Conservation (phyloP, 2,113 vertebrate genomes). For the Petaurus breviceps region DNA sequence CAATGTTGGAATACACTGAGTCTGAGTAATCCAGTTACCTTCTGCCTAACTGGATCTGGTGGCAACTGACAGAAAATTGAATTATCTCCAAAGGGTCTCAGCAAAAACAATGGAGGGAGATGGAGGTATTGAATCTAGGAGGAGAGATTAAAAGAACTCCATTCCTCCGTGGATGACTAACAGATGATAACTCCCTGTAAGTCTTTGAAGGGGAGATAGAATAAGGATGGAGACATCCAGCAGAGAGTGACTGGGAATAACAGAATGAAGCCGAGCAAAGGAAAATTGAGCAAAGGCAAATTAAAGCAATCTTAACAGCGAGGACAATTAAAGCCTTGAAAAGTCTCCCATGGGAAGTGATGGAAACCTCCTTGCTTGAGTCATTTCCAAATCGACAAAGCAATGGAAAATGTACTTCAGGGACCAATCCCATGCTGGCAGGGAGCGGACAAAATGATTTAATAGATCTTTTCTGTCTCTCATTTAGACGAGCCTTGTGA, state of each 20-base stretch:
- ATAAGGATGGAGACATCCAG: not conserved
- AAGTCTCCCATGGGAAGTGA: constrained; percentile 58
- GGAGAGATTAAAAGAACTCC: not conserved
- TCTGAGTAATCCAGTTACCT: constrained; percentile 1
- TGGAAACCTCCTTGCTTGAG: constrained; percentile 58
- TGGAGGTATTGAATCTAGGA: not conserved
- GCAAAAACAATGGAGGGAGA: not conserved
- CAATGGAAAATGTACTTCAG: constrained; percentile 39
- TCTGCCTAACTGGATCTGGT: constrained; percentile 11
- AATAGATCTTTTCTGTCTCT: constrained; percentile 44
- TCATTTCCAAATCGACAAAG: constrained; percentile 61
- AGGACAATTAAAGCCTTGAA: constrained; percentile 57
- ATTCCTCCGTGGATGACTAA: not conserved
- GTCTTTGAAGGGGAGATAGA: not conserved
- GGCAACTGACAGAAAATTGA: constrained; percentile 5
- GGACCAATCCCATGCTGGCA: constrained; percentile 20
- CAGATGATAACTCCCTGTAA: not conserved
- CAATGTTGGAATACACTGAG: not conserved
- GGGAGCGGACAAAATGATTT: constrained; percentile 37
- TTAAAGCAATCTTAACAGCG: constrained; percentile 44
- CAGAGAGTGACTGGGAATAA: constrained; percentile 9
- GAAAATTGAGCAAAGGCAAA: constrained; percentile 58
- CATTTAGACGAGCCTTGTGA: constrained; percentile 42
- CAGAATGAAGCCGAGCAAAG: constrained; percentile 50
- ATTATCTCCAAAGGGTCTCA: constrained; percentile 15